phyloP scores from a whole-genome alignment of 2,113 vertebrate species.

The Jacana jacana region DNA sequence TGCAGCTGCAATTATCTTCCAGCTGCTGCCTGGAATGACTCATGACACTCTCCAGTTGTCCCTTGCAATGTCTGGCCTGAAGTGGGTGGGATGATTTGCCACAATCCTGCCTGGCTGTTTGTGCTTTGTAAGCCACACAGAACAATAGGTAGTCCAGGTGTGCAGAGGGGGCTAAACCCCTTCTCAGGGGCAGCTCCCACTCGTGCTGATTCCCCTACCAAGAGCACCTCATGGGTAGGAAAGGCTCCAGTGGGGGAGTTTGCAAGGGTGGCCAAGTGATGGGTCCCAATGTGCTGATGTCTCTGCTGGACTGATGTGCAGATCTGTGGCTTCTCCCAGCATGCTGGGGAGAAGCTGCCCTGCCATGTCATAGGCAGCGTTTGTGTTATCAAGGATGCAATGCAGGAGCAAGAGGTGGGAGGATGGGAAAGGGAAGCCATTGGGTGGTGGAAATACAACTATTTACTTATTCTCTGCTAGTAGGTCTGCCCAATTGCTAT shows the following conservation, averaged over 20 bases:
- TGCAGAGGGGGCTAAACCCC: not conserved
- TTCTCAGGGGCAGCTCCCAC: not conserved
- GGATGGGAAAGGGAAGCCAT: not conserved
- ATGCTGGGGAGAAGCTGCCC: not conserved
- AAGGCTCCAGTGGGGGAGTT: not conserved
- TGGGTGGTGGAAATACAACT: not conserved
- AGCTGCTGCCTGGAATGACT: not conserved
- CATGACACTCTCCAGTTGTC: not conserved
- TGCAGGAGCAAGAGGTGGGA: not conserved
- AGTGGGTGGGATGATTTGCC: not conserved
- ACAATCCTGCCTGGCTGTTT: not conserved
- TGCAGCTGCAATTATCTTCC: not conserved
- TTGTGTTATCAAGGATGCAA: not conserved
- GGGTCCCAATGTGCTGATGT: fast-evolving
- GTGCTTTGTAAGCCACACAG: not conserved
- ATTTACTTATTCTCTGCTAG: not conserved
- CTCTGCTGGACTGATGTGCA: not conserved
- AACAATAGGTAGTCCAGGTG: not conserved
- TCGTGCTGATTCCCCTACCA: fast-evolving
- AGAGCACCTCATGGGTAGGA: not conserved
- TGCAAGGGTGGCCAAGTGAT: not conserved
- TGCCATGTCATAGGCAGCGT: not conserved
- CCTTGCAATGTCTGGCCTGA: not conserved
- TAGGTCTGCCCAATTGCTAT: not conserved
- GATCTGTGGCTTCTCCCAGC: not conserved